These are phyloP conservation scores for Laupala kohalensis DNA, from an alignment of 1,140 invertebrate species.

Conservation along the genomic window DNA sequence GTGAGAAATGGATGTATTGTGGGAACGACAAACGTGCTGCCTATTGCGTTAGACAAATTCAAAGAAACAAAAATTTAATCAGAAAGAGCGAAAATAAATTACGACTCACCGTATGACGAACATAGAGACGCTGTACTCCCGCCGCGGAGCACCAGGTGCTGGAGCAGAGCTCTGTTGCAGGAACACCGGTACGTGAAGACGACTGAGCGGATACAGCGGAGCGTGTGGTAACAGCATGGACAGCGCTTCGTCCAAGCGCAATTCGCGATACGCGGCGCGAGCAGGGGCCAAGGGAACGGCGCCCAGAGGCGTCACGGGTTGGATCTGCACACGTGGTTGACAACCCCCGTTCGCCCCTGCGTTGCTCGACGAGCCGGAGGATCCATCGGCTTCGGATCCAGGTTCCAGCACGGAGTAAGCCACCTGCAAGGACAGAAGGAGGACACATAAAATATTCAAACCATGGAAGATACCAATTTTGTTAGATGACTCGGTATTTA, in stretches of 20 bases:
- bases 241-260: constrained; percentile 62
- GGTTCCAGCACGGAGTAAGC: constrained; percentile 74
- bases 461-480: too few relatives aligned
- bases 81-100: background rate
- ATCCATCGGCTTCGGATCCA: constrained; percentile 24
- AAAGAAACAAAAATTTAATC: too few relatives aligned
- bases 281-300: constrained; percentile 58
- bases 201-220: constrained; percentile 74
- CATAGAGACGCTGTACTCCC: constrained; percentile 44
- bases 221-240: constrained; percentile 76
- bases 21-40: too few relatives aligned
- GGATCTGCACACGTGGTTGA: constrained; percentile 57
- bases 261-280: constrained; percentile 65
- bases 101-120: constrained; percentile 70
- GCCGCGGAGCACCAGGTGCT: constrained; percentile 23
- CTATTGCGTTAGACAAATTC: too few relatives aligned
- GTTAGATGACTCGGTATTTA: too few relatives aligned
- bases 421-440: constrained; percentile 29
- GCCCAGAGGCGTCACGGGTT: constrained; percentile 56
- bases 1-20: too few relatives aligned
- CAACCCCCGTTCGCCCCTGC: constrained; percentile 30
- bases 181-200: constrained; percentile 73
- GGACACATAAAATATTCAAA: too few relatives aligned
- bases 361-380: constrained; percentile 38
- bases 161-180: constrained; percentile 46